Base-by-base conservation (phyloP, 1,140 invertebrate species). In the Gonioctena quinquepunctata region DNA sequence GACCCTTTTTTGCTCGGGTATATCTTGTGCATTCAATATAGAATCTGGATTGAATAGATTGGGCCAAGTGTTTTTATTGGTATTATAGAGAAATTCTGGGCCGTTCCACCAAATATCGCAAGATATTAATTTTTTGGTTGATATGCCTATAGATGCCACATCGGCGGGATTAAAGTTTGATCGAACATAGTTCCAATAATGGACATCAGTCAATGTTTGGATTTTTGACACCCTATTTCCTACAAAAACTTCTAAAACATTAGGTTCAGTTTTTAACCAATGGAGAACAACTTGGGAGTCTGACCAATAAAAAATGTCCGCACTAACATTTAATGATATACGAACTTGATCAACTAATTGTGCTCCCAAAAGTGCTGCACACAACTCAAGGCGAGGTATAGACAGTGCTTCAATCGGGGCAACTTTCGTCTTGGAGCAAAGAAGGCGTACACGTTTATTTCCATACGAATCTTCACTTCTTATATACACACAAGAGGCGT, bases 261-360 rank as follows among this genome's bases (percentile, higher is more conserved):
- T 49, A 49, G 65, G 60, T 11, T 22, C 16, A 8, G 21, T 73
- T 4, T 73, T 71, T 0, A 79, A 49, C 5, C 79, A 79, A 1
- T 19, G 6, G 18, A 68, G 22, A 69, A 52, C 57, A 62, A 75
- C 64, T 63, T 52, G 7, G 7, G 18, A 54, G 6, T 50, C 50
- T n/a, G 18, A 22, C 50, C 22, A 60, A 74, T 60, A 54, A 22
- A 64, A 69, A 52, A 70, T 57, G n/a, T 8, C 8, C n/a, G n/a
- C 5, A 8, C n/a, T 42, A 13, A 42, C 3, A 13, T 8, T 13
- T 42, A 42, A 13, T 13, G 33, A 8, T 42, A 13, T 42, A n/a
- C 8, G 0, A 8, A n/a, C n/a, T n/a, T n/a, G n/a, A n/a, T n/a
- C n/a, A n/a, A n/a, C n/a, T n/a, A n/a, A n/a, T n/a, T n/a, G n/a